These are phyloP conservation scores for Tokudaia muenninki DNA, from an alignment of 2,797 vertebrate species.

Conservation along the genomic window DNA sequence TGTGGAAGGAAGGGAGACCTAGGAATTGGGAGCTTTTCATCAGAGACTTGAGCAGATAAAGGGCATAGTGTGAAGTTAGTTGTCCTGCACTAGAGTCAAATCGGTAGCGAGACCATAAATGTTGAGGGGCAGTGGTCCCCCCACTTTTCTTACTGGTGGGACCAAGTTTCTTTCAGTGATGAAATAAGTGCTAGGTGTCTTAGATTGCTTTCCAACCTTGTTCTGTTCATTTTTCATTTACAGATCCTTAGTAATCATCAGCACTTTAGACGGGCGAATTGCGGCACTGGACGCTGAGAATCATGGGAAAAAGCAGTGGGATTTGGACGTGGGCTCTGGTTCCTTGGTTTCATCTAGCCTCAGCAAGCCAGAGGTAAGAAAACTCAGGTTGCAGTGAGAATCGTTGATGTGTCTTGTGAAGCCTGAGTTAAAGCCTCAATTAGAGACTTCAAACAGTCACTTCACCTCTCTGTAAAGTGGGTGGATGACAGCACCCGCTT, in stretches of 20 bases:
- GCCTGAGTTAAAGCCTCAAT: background rate
- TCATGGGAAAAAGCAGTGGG: slow-evolving; percentile 97
- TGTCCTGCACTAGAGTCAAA: background rate
- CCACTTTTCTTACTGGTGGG: no score
- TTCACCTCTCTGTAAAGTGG: background rate
- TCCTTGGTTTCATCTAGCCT: slow-evolving; percentile 97
- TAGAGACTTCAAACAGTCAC: slow-evolving; percentile 44
- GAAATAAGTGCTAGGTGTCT: background rate
- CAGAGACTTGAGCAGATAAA: background rate
- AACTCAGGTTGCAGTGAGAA: background rate
- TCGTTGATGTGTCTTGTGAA: background rate
- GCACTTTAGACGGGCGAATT: slow-evolving; percentile 97
- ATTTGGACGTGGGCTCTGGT: slow-evolving; percentile 96
- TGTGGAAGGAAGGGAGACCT: background rate
- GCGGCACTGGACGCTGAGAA: slow-evolving; percentile 97
- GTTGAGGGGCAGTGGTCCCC: background rate
- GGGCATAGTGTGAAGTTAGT: background rate
- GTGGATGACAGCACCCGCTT: background rate
- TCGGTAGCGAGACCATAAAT: background rate
- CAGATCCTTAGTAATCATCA: slow-evolving; percentile 97
- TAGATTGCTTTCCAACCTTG: slow-evolving; percentile 54
- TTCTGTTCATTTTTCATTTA: slow-evolving; percentile 55
- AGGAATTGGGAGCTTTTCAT: background rate
- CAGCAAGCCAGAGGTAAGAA: slow-evolving; percentile 97
- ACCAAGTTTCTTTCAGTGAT: background rate